Evolutionary conservation across 2,797 vertebrate species (phyloP).

Genomic region (Thunnus albacares): DNA sequence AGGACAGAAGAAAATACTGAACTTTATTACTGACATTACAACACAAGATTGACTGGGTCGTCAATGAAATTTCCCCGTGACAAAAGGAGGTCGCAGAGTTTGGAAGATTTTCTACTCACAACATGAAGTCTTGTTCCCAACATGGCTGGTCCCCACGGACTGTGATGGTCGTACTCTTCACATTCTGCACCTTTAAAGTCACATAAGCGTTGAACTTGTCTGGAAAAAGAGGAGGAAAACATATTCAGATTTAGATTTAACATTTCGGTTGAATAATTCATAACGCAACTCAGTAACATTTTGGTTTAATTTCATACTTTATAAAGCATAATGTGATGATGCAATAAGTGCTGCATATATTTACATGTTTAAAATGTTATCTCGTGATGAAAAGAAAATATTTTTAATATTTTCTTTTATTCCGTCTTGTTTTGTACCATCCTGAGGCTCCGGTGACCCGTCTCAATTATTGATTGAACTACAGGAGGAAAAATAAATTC

Average conservation of each 20-base stretch:
- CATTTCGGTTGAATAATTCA: not conserved
- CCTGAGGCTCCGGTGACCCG: not conserved
- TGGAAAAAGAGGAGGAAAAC: slow-evolving; percentile 66
- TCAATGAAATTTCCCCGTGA: not conserved
- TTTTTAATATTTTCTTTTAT: not conserved
- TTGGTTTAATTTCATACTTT: not conserved
- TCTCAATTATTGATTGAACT: slow-evolving; percentile 10
- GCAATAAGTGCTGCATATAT: not conserved
- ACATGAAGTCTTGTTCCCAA: slow-evolving; percentile 99
- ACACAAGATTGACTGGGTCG: too few species aligned
- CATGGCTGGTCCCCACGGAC: slow-evolving; percentile 95
- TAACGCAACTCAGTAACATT: too few species aligned
- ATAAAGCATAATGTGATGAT: not conserved
- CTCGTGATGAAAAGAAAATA: not conserved
- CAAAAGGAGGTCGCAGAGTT: too few species aligned
- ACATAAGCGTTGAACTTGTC: slow-evolving; percentile 98
- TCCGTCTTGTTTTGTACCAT: not conserved
- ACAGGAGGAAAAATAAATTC: slow-evolving; percentile 1
- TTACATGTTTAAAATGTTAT: not conserved
- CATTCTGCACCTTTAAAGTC: slow-evolving; percentile 97
- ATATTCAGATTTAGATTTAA: not conserved
- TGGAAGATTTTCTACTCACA: slow-evolving; percentile 85
- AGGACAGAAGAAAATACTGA: too few species aligned
- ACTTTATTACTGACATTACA: not conserved
- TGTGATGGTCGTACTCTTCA: slow-evolving; percentile 95